Evolutionary conservation across 1,140 invertebrate genomes (phyloP), one percentile per base, ranked within the genome.

Genomic region (Nephila pilipes): DNA sequence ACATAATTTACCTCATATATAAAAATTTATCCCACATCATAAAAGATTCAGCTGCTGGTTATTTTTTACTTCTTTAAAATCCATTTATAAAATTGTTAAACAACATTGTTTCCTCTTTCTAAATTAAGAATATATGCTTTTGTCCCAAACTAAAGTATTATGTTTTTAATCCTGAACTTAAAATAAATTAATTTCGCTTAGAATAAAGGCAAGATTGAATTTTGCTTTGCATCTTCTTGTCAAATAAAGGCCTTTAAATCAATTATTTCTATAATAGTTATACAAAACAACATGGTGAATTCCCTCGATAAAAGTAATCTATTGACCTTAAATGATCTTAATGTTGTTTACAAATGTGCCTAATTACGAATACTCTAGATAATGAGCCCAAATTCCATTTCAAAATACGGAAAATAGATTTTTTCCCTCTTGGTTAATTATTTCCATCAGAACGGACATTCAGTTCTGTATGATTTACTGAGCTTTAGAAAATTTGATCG

Each of bases 401-500:
- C 25, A 75, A 75, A 14, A 75, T 75, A 16, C 16, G 1, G 69
- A 75, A 14, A 4, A 29, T 36, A 18, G 3, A 32, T 32, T 29
- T 54, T 2, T 81, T n/a, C n/a, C n/a, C n/a, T n/a, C n/a, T 22
- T 54, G 16, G 46, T 25, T 29, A 10, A 54, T 14, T 54, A 20
- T 54, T n/a, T 81, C 22, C 36, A 10, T 25, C 69, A 22, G 1
- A 36, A 75, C 32, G 25, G 25, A 75, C 29, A 29, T 55, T 55
- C 80, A 22, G 20, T 38, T 81, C 80, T 16, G 29, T 36, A 75
- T 75, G 69, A 75, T 18, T 75, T 75, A 75, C 69, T 32, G 14
- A 75, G 69, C 69, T 75, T 75, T 32, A 36, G 36, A 83, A 83
- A 83, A 83, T 83, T 83, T 87, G 85, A 87, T 87, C 85, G 63